Evolutionary conservation across 1,140 invertebrate genomes (phyloP), one percentile per base, ranked within the genome.

Genomic region (Sminthurides bifidus): DNA sequence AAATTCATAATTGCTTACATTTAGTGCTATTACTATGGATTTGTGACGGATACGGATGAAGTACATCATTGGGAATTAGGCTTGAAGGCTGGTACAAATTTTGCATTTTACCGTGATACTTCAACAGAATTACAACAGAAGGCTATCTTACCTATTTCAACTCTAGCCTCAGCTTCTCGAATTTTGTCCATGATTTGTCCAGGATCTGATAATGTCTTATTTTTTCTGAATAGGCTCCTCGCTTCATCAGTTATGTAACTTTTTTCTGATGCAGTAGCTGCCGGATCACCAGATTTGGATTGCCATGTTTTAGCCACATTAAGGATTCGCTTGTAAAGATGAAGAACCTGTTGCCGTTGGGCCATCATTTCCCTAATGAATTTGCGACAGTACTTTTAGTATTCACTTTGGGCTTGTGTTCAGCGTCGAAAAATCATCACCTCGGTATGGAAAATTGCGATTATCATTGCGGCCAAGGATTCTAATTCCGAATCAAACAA

Each of bases 191-290:
- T 21, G 31, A 67, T 66, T 29, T 49, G 53, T 50, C 54, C 46
- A n/a, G 48, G 29, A 19, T 62, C 60, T 23, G 54, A 51, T 8
- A 66, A 44, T 24, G 53, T 31, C 54, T 53, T 53, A 46, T 67
- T 66, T 40, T 57, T 55, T 24, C 58, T 24, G 41, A 67, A 67
- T 24, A 63, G 49, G 15, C 37, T 54, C 44, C 52, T 56, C 2
- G 66, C 56, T 59, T 67, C 66, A 4, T 59, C 31, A 57, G 29
- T 53, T 15, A 67, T 67, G 31, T 63, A 67, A 30, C 53, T 49
- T 52, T 52, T 44, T 46, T 67, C 66, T 12, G 33, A 12, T 8
- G 10, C 10, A 15, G 60, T 62, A 24, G 57, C 48, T 6, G 23
- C 12, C 1, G 54, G 30, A 10, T 64, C 45, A 1, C 27, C 40